Base-by-base conservation (phyloP, 2,113 vertebrate genomes). In the Hemibagrus wyckioides region DNA sequence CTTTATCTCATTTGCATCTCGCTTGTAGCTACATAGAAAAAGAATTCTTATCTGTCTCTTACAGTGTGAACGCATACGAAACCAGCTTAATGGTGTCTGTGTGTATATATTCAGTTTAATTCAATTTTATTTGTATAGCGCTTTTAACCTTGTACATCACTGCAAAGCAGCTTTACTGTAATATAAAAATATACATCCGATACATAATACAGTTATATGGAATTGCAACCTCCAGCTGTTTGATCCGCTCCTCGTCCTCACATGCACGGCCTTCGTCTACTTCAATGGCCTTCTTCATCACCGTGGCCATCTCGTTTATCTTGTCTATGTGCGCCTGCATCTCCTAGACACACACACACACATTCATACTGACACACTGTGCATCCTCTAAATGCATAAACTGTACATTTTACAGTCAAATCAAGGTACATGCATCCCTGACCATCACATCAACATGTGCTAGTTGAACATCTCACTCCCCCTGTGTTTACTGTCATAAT, bases 251-350 rank as follows among this genome's bases (percentile, higher is more conserved):
- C 89, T 98, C 97, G 4, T 99, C 98, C 90, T 97, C 96, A 91
- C 96, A 97, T 33, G 95, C 92, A 0, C 95, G 95, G 15, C 95
- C 97, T 54, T 99, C 98, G 7, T 99, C 98, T 48, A 98, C 95
- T 90, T 99, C 97, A 82, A 99, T 97, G 8, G 98, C 98, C 89
- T 96, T 98, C 88, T 95, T 96, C 97, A 99, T 99, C 2, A 99
- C 98, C 0, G 97, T 97, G 36, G 98, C 97, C 98, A 99, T 99
- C 92, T 99, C 98, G 4, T 96, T 97, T 50, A 99, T 99, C 90
- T 99, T 99, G 92, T 99, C 97, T 92, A 98, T 95, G 2, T 99
- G 98, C 10, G 95, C 96, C 88, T 98, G 97, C 90, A 99, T 94
- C 91, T 99, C 97, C 98, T 99, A 75, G 30, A 63, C n/a, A 50